A percentile compares a stretch with the other conserved stretches of the same genome.
Conservation (phyloP, 2,113 vertebrate species). For the Catharus bicknelli region DNA sequence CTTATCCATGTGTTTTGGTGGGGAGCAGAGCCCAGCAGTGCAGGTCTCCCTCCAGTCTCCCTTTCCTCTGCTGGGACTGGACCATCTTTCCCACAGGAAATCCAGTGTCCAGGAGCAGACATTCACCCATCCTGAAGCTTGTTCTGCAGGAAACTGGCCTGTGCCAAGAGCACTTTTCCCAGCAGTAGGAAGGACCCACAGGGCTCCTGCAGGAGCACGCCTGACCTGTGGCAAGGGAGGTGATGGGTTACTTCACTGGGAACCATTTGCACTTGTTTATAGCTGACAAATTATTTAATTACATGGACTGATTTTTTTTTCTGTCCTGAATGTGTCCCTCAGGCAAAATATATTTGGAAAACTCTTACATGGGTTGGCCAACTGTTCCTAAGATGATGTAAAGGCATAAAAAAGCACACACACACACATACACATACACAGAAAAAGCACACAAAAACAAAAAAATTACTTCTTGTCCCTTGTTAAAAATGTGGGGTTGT, state of each 20-base stretch:
- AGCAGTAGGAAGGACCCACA: neutral
- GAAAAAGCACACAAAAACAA: neutral
- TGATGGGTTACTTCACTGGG: neutral
- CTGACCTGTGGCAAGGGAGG: accelerated
- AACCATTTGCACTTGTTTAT: neutral
- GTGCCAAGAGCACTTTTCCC: neutral
- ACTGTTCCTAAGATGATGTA: neutral
- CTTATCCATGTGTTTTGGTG: neutral
- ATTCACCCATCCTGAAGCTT: neutral
- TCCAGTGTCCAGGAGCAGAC: neutral
- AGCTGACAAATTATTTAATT: conserved; percentile 23
- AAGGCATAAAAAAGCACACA: neutral
- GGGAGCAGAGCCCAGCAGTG: neutral
- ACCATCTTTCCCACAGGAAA: neutral
- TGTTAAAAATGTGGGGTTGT: neutral
- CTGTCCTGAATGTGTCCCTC: neutral
- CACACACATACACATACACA: neutral
- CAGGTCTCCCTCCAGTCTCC: neutral
- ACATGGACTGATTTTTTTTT: neutral
- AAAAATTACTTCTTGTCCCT: accelerated
- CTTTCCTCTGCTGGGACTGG: neutral
- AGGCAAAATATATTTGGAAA: neutral
- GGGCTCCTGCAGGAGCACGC: accelerated
- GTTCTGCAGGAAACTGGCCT: neutral
- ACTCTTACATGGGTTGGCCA: neutral